These are phyloP conservation scores for Acronicta leporina DNA, from an alignment of 2,888 invertebrate species.

Conservation along the genomic window DNA sequence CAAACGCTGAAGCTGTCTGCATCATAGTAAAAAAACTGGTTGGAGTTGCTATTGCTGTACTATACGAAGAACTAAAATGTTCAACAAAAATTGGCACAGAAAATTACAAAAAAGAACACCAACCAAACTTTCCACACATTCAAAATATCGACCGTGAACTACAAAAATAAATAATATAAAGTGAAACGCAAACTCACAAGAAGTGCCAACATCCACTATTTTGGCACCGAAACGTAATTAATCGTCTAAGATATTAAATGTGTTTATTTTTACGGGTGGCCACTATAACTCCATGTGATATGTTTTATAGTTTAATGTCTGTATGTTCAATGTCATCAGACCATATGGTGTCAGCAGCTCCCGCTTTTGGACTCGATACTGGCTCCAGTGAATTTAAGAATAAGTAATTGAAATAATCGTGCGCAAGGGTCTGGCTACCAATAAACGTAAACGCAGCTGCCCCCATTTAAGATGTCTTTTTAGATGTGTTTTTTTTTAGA, in stretches of 20 bases:
- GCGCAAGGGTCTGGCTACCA: no score
- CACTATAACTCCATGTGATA: not conserved
- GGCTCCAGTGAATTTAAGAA: not conserved
- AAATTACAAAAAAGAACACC: not conserved
- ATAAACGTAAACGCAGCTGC: no score
- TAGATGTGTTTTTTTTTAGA: no score
- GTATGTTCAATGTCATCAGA: conserved; percentile 3
- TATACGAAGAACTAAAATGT: not conserved
- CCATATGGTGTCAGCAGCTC: not conserved
- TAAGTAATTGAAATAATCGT: no score
- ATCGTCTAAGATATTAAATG: conserved; percentile 22
- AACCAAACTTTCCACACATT: conserved; percentile 1
- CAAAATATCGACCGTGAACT: conserved; percentile 28
- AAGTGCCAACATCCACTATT: conserved; percentile 45
- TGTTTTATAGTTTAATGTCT: not conserved
- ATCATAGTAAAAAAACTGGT: no score
- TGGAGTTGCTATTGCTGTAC: no score
- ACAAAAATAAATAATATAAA: conserved; percentile 29
- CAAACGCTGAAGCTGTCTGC: not conserved
- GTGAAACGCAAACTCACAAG: conserved; percentile 14
- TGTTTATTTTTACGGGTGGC: conserved; percentile 3
- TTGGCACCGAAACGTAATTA: conserved; percentile 27
- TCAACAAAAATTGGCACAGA: not conserved
- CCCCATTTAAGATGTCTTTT: no score
- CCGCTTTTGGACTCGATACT: not conserved